Base-by-base conservation (phyloP, 2,797 vertebrate species). In the Crenichthys baileyi region DNA sequence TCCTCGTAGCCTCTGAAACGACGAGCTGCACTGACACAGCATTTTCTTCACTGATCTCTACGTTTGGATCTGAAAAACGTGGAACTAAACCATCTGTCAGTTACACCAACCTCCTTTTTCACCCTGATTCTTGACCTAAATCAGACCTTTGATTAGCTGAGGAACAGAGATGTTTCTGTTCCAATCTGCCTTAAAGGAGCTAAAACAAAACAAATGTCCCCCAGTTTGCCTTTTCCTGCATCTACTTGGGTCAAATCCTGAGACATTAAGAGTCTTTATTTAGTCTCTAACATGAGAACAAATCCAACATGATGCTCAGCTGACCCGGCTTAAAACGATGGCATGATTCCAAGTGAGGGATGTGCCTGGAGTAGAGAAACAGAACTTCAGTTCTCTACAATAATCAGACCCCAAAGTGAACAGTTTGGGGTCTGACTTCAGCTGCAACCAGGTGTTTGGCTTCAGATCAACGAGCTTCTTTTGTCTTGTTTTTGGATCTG, bases 231-330 rank as follows among this genome's bases (percentile, higher is more conserved):
- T 72, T 36, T 76, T 75, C 15, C 58, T 82, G 4, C 22, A 9
- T 39, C 20, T 13, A 7, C 6, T 53, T 83, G 76, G 36, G 60
- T 68, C 31, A 3, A 15, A 58, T 31, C 65, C 12, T 7, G 72
- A 63, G 41, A 81, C 58, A 81, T 53, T 72, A 82, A 24, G 76
- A 61, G 79, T 8, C 73, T 80, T 79, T 51, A 51, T 88, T 90
- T 84, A 90, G 80, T 78, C 76, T 53, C 26, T 46, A 75, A 77
- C 50, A 58, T 81, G 88, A 87, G 88, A 83, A 84, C 77, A 85
- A 76, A 61, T 77, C 76, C 80, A 86, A 86, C 61, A 84, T 89
- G 85, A 89, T 24, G 76, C 87, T 93, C 89, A 89, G 87, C 88
- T 91, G 90, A 93, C 85, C 89, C 58, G 74, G 79, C 85, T 86